Conservation (phyloP, 2,113 vertebrate genomes). For the Entelurus aequoreus region DNA sequence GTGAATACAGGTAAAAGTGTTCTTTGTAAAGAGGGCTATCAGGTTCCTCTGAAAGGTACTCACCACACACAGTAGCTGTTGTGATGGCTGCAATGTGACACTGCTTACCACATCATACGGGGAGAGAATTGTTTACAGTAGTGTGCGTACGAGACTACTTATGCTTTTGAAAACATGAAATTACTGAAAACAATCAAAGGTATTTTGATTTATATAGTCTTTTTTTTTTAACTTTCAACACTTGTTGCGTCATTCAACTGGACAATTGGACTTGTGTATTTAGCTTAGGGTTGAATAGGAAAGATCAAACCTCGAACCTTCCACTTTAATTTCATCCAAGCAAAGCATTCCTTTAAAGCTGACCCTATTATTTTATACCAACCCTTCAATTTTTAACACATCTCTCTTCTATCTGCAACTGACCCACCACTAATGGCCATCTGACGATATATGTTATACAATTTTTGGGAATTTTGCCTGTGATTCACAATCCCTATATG, state of each 20-base stretch:
- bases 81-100: constrained; percentile 60
- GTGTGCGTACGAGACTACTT: not conserved
- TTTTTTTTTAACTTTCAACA: not conserved
- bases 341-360: not conserved
- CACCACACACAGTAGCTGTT: constrained; percentile 28
- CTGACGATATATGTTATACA: no score
- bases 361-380: not conserved
- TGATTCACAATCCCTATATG: no score
- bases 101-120: constrained; percentile 49
- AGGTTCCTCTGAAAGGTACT: constrained; percentile 52
- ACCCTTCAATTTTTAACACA: no score
- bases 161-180: not conserved
- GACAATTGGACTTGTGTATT: not conserved
- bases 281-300: not conserved
- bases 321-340: not conserved
- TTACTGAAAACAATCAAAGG: not conserved
- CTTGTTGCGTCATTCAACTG: not conserved
- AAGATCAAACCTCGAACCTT: not conserved
- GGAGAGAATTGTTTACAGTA: constrained; percentile 20
- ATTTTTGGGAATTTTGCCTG: no score
- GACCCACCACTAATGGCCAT: not conserved
- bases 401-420: no score
- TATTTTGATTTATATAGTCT: not conserved
- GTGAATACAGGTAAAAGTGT: constrained; percentile 51
- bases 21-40: constrained; percentile 58